phyloP scores from a whole-genome alignment of 92 coral and sea anemone genomes.

The Blastomussa wellsi region DNA sequence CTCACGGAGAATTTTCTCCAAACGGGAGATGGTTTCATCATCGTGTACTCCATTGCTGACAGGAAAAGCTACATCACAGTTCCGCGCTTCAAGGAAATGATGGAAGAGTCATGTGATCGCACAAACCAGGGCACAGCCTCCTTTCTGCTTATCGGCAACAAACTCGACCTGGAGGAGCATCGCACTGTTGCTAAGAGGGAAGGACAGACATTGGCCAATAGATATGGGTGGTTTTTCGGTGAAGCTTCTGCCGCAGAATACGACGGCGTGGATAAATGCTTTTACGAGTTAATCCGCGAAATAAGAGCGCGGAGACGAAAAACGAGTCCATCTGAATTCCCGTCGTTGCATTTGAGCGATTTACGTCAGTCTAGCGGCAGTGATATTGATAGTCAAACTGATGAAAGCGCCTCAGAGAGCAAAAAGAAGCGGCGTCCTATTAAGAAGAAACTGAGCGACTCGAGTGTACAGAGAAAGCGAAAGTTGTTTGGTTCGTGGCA shows the following conservation, averaged over 20 bases:
- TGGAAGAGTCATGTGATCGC: constrained; percentile 58
- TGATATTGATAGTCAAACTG: constrained; percentile 41
- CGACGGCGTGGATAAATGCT: constrained; percentile 59
- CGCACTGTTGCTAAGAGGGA: constrained; percentile 66
- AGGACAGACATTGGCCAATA: constrained; percentile 60
- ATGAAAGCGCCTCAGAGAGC: constrained; percentile 32
- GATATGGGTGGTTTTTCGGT: constrained; percentile 77
- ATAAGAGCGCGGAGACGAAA: constrained; percentile 47
- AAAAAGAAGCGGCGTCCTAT: constrained; percentile 33
- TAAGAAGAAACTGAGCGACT: constrained; percentile 37
- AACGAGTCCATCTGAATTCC: constrained; percentile 32
- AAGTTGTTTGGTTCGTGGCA: constrained; percentile 44
- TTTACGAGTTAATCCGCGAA: constrained; percentile 68
- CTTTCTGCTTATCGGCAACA: constrained; percentile 70
- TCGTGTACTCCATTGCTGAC: constrained; percentile 76
- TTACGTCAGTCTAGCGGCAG: constrained; percentile 33
- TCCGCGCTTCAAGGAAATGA: constrained; percentile 66
- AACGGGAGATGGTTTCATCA: constrained; percentile 68
- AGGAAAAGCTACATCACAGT: constrained; percentile 67
- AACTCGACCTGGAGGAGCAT: constrained; percentile 61
- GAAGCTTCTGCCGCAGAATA: constrained; percentile 78
- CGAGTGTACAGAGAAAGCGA: constrained; percentile 22
- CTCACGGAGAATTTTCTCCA: constrained; percentile 60
- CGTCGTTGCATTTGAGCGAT: constrained; percentile 4
- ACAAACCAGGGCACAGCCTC: constrained; percentile 27